Evolutionary conservation across 2,797 vertebrate genomes (phyloP).

Genomic region (Poeciliopsis presidionis): DNA sequence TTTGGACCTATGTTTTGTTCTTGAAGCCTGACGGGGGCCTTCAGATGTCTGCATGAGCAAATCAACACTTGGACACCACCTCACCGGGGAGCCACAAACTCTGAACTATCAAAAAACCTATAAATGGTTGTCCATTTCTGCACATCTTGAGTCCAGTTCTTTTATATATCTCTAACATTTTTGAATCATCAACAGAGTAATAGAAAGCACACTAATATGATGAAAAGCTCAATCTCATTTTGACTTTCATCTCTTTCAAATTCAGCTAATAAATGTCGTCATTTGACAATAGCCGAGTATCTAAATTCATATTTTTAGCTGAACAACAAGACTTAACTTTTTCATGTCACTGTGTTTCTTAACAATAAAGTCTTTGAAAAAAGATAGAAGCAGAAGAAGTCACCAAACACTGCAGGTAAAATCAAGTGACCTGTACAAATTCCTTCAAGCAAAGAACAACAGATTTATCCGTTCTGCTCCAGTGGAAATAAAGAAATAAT

Average conservation of each 20-base stretch:
- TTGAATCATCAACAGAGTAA: background rate
- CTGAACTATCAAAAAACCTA: constrained; percentile 43
- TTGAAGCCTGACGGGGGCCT: constrained; percentile 33
- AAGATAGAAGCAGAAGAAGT: constrained; percentile 20
- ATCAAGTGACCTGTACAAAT: background rate
- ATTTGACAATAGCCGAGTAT: background rate
- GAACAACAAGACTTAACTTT: constrained; percentile 17
- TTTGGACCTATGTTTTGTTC: constrained; percentile 22
- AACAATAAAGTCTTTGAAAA: constrained; percentile 16
- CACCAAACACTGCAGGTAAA: constrained; percentile 11
- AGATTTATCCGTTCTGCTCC: too few relatives aligned
- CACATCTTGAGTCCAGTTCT: constrained; percentile 20
- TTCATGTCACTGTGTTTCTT: constrained; percentile 1
- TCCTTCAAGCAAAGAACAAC: background rate
- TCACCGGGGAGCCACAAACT: constrained; percentile 44
- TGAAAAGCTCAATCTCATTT: background rate
- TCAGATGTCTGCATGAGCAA: constrained; percentile 58
- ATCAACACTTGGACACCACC: constrained; percentile 42
- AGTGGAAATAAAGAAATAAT: background rate
- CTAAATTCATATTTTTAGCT: constrained; percentile 18
- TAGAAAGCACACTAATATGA: background rate
- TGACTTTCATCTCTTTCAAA: constrained; percentile 19
- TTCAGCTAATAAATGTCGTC: background rate
- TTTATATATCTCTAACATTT: background rate
- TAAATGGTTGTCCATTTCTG: constrained; percentile 31